A percentile compares a stretch with the other conserved stretches of the same genome.
Evolutionary conservation across 2,113 vertebrate genomes (phyloP).

Genomic region (Pterocles burchelli): DNA sequence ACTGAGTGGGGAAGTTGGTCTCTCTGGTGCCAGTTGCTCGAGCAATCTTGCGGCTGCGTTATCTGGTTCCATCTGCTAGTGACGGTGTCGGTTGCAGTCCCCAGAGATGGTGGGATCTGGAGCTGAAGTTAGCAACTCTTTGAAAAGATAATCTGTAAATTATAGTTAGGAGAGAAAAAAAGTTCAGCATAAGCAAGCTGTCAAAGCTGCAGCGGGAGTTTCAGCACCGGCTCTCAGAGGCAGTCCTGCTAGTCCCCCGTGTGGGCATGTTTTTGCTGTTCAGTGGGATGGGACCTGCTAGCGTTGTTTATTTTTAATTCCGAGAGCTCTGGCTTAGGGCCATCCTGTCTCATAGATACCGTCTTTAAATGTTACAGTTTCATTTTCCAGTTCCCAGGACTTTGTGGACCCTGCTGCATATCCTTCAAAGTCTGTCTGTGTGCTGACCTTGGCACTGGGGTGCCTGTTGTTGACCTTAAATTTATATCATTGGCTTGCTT

Average conservation of each 20-base stretch:
- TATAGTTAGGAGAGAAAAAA: background rate
- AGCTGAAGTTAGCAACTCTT: background rate
- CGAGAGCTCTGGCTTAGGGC: conserved; percentile 19
- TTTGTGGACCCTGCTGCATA: background rate
- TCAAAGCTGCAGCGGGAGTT: background rate
- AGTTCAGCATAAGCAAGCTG: background rate
- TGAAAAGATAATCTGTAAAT: background rate
- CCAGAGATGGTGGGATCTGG: background rate
- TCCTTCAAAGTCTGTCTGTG: background rate
- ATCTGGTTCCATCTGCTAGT: background rate
- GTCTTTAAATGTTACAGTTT: background rate
- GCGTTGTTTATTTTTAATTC: conserved; percentile 37
- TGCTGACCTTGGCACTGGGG: conserved; percentile 24
- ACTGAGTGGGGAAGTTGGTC: background rate
- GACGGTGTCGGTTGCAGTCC: background rate
- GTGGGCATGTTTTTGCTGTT: conserved; percentile 1
- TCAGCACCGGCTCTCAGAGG: background rate
- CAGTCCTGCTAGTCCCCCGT: background rate
- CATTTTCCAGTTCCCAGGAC: conserved; percentile 53
- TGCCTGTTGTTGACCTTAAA: background rate
- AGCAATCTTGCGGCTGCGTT: background rate
- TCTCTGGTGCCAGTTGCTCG: background rate
- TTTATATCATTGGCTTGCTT: background rate
- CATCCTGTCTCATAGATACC: background rate
- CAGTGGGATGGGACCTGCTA: background rate